phyloP scores from a whole-genome alignment of 2,797 vertebrate species.

The Propithecus perrieri region DNA sequence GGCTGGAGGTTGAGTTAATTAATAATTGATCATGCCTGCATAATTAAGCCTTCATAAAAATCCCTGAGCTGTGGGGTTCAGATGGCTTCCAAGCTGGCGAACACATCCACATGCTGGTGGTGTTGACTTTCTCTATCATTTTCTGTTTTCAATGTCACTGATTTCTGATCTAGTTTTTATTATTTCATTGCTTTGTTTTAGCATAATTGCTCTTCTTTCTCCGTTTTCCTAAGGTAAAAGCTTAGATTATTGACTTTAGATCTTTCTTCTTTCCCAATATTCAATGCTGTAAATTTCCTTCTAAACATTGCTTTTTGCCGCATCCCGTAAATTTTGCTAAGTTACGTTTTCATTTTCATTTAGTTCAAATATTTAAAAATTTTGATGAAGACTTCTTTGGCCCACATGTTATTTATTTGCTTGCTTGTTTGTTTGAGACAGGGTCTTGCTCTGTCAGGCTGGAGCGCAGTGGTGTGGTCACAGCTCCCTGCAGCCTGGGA shows the following conservation, averaged over 20 bases:
- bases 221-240: neutral
- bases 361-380: neutral
- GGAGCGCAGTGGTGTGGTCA: too few species aligned
- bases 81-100: neutral
- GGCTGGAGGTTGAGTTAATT: neutral
- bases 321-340: neutral
- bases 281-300: neutral
- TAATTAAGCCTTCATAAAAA: neutral
- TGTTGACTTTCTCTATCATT: neutral
- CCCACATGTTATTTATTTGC: neutral
- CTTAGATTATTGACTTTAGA: neutral
- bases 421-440: neutral
- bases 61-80: neutral
- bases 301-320: neutral
- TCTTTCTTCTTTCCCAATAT: neutral
- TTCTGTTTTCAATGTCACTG: neutral
- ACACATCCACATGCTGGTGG: neutral
- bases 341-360: neutral
- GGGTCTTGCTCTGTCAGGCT: neutral
- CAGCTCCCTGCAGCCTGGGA: neutral
- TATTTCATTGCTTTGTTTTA: neutral
- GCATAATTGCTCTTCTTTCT: neutral
- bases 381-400: neutral
- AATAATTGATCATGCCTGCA: neutral
- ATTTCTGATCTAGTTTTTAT: neutral